Base-by-base conservation (phyloP, 2,888 invertebrate genomes). In the Colletes collaris region DNA sequence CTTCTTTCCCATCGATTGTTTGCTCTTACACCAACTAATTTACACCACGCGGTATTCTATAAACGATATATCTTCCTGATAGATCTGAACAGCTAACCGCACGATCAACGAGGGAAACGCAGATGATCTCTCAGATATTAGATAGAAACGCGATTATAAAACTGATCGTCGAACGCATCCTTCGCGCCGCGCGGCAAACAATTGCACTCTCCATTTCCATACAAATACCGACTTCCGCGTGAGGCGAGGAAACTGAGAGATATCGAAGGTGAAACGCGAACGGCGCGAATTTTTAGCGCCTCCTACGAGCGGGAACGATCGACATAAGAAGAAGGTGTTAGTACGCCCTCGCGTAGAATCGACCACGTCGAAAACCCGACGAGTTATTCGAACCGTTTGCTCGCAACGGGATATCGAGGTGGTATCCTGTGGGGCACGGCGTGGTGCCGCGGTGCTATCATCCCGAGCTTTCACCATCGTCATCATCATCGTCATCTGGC, bases 401-500 rank as follows among this genome's bases (percentile, higher is more conserved):
- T 85, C 85, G 72, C 86, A 81, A 83, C 86, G 83, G 86, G 86
- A 86, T 85, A 86, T 87, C 88, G 84, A 82, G 86, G 84, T 74
- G 85, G 86, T 82, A 85, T 87, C 89, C 89, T 79, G 88, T 86
- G 72, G 88, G 72, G 88, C 90, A 84, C 89, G 76, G 87, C 89
- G 85, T 90, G 90, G 84, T 87, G 89, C 88, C 88, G 75, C 74
- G 83, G 73, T 71, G 79, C 81, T 88, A 88, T 88, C 89, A 85
- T 87, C 87, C 81, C 69, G 81, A 86, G 84, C 87, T 86, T 87
- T 89, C 87, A 86, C 85, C 88, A 80, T 81, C 86, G 85, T 86
- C 88, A 86, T 89, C 89, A 88, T 87, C 87, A 86, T 86, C 86
- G 87, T 89, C 89, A 89, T 90, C 89, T 89, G 89, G 85, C 84